Percentiles rank a stretch among this genome's conserved stretches.
phyloP scores from a whole-genome alignment of 2,888 invertebrate genomes.

The Linhomoeus sp. region DNA sequence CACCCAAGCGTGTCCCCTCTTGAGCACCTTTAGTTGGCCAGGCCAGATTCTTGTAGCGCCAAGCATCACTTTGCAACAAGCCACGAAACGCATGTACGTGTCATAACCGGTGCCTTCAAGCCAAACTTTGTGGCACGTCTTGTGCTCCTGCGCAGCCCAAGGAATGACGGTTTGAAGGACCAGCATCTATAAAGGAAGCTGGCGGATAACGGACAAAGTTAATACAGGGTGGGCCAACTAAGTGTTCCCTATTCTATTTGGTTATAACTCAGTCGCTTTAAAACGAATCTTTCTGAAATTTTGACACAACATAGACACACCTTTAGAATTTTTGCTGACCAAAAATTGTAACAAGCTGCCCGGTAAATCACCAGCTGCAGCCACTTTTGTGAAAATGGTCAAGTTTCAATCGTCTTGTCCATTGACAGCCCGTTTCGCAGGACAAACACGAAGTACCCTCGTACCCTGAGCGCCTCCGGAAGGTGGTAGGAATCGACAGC shows the following conservation, averaged over 20 bases:
- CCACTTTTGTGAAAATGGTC: no score
- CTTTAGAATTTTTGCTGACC: background rate
- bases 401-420: no score
- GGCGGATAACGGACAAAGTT: background rate
- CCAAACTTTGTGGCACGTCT: conserved; percentile 1
- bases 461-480: no score
- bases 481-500: no score
- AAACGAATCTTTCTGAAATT: no score
- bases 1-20: conserved; percentile 10
- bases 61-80: conserved; percentile 1
- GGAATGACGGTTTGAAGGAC: conserved; percentile 1
- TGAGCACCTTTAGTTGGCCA: conserved; percentile 7
- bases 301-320: background rate
- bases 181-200: no score
- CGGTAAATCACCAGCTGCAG: no score
- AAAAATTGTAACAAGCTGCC: background rate
- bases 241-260: no score
- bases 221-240: background rate
- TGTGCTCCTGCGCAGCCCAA: background rate
- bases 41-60: conserved; percentile 9
- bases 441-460: no score
- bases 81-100: conserved; percentile 5
- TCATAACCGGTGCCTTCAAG: conserved; percentile 4
- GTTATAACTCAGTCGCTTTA: no score
- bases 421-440: no score